Evolutionary conservation across 2,888 invertebrate genomes (phyloP).

Genomic region (Hirtodrosophila trivittata): DNA sequence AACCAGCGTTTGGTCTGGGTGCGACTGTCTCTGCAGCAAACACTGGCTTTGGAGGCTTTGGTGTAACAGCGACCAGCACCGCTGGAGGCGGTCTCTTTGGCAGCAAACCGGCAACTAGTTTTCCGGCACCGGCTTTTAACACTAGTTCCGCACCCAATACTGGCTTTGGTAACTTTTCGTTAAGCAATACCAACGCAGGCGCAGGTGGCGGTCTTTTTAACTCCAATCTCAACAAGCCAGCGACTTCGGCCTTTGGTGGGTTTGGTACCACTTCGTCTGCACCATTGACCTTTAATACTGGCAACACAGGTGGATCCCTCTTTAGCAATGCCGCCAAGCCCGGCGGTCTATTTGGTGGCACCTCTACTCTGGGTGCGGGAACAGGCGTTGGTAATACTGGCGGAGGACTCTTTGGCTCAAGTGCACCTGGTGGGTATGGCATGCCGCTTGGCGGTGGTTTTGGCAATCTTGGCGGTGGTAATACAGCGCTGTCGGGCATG

Average conservation of each 20-base stretch:
- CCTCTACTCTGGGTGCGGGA: conserved; percentile 47
- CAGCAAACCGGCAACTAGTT: conserved; percentile 83
- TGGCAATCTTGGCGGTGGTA: conserved; percentile 42
- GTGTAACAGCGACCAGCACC: conserved; percentile 82
- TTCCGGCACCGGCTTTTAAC: conserved; percentile 83
- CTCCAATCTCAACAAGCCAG: conserved; percentile 82
- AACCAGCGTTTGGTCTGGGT: conserved; percentile 81
- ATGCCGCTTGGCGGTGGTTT: conserved; percentile 54
- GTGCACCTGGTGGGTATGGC: conserved; percentile 75
- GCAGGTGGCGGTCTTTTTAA: conserved; percentile 80
- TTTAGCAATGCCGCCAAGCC: conserved; percentile 85
- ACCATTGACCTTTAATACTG: conserved; percentile 82
- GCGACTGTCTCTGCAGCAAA: conserved; percentile 70
- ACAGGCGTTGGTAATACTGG: conserved; percentile 30
- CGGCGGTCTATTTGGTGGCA: conserved; percentile 84
- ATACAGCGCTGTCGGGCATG: conserved; percentile 42
- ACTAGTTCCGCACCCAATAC: conserved; percentile 74
- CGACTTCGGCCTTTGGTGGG: conserved; percentile 85
- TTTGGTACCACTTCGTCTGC: conserved; percentile 84
- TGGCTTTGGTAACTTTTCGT: conserved; percentile 77
- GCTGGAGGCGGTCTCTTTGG: conserved; percentile 83
- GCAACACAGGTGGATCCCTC: conserved; percentile 80
- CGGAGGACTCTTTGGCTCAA: conserved; percentile 84
- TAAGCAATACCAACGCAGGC: conserved; percentile 65
- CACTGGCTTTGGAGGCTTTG: conserved; percentile 83